These are phyloP conservation scores for Hypolimnas misippus DNA, from an alignment of 2,888 invertebrate species.

Conservation along the genomic window DNA sequence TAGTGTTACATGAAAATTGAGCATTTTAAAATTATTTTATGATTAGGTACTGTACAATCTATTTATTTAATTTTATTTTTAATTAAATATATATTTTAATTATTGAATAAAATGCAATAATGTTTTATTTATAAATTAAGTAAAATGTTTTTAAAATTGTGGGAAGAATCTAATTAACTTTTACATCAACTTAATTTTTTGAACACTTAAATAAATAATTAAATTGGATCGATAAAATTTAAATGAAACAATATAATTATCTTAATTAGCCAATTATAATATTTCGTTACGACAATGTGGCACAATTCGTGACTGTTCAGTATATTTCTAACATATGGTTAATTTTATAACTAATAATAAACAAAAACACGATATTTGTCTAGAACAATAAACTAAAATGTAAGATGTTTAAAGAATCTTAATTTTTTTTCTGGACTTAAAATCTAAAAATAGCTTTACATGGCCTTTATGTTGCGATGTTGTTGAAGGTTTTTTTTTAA, in stretches of 20 bases:
- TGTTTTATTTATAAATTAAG: too few relatives aligned
- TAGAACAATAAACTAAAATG: slow-evolving; percentile 9
- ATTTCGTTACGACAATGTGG: slow-evolving; percentile 34
- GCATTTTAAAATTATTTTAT: too few relatives aligned
- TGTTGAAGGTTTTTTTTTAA: slow-evolving; percentile 23
- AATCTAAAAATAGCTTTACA: slow-evolving; percentile 38
- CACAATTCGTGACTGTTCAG: slow-evolving; percentile 18
- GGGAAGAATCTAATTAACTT: neutral
- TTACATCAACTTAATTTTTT: neutral
- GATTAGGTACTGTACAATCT: too few relatives aligned
- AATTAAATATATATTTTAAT: too few relatives aligned
- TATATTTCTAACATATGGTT: slow-evolving; percentile 26
- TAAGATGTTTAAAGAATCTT: slow-evolving; percentile 12
- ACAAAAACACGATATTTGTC: slow-evolving; percentile 2
- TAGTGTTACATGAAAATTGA: too few relatives aligned
- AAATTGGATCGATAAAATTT: neutral
- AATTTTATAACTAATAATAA: neutral
- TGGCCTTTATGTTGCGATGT: slow-evolving; percentile 32
- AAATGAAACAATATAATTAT: neutral
- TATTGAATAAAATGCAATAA: too few relatives aligned
- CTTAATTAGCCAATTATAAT: slow-evolving; percentile 18
- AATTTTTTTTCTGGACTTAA: slow-evolving; percentile 20
- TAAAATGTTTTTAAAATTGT: neutral
- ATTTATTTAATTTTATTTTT: too few relatives aligned
- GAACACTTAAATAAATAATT: neutral